A percentile compares a stretch with the other conserved stretches of the same genome.
Conservation (phyloP, 1,140 invertebrate species). For the Drosophila kepulauana region DNA sequence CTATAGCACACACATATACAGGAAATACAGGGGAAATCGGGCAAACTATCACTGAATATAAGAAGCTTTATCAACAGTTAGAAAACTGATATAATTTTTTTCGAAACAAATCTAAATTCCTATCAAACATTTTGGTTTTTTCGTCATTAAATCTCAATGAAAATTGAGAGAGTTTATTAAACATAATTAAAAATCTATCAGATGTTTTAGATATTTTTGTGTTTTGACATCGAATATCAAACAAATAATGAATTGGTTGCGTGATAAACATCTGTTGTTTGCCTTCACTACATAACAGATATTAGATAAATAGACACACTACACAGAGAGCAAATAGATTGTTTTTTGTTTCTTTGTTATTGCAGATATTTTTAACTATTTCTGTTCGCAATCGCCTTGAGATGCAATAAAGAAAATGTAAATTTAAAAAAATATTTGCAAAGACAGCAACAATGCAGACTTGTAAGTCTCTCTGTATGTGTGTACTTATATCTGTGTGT, state of each 20-base stretch:
- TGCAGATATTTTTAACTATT: conserved; percentile 22
- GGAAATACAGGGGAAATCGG: neutral
- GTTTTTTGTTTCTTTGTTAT: conserved; percentile 13
- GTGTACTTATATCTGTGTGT: conserved; percentile 3
- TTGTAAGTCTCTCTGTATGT: neutral
- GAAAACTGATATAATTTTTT: neutral
- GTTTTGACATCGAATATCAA: neutral
- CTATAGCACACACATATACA: neutral
- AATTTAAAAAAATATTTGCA: conserved; percentile 22
- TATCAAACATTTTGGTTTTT: too few species aligned
- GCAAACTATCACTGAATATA: neutral
- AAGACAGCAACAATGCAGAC: conserved; percentile 10
- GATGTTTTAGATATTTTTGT: neutral
- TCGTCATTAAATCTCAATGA: too few species aligned
- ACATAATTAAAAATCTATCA: neutral
- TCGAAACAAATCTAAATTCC: too few species aligned
- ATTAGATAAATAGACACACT: conserved; percentile 6
- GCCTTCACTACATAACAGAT: neutral
- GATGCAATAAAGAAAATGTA: conserved; percentile 40
- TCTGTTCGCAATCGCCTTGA: conserved; percentile 23
- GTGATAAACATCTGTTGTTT: conserved; percentile 22
- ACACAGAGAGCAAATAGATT: neutral
- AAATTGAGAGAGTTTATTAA: too few species aligned
- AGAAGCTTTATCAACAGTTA: neutral
- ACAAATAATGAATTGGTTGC: neutral